Conservation (phyloP, 2,797 vertebrate species). For the Argyrosomus regius region DNA sequence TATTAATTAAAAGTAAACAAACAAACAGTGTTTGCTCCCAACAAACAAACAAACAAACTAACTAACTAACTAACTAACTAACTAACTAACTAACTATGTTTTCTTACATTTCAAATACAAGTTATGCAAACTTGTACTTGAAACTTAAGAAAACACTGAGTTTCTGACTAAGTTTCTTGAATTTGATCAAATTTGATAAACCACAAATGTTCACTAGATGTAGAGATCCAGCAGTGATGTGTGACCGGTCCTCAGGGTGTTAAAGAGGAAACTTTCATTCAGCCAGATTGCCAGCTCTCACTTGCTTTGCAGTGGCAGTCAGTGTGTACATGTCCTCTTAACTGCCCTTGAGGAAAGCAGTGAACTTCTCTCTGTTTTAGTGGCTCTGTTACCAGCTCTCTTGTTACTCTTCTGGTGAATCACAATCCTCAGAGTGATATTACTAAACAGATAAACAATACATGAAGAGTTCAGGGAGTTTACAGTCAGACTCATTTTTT, state of each 20-base stretch:
- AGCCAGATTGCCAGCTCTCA: neutral
- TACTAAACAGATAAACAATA: neutral
- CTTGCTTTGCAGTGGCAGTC: too few relatives aligned
- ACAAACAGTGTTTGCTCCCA: too few relatives aligned
- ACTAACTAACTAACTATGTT: too few relatives aligned
- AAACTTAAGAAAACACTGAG: too few relatives aligned
- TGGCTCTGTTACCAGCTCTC: neutral
- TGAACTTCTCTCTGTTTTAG: neutral
- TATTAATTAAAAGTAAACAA: too few relatives aligned
- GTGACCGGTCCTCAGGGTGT: neutral
- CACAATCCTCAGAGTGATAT: neutral
- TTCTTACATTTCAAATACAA: neutral
- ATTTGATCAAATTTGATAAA: neutral
- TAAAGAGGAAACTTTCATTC: neutral
- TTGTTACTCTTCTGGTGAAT: neutral
- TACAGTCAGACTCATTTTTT: neutral
- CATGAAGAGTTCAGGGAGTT: conserved; percentile 2
- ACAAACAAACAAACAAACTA: too few relatives aligned
- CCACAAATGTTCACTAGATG: neutral
- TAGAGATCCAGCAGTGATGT: neutral
- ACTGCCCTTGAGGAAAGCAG: neutral
- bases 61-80: too few relatives aligned
- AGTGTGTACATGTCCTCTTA: neutral
- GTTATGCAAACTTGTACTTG: neutral
- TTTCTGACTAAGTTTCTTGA: neutral